Base-by-base conservation (phyloP, 2,113 vertebrate species). In the Cygnus buccinator region DNA sequence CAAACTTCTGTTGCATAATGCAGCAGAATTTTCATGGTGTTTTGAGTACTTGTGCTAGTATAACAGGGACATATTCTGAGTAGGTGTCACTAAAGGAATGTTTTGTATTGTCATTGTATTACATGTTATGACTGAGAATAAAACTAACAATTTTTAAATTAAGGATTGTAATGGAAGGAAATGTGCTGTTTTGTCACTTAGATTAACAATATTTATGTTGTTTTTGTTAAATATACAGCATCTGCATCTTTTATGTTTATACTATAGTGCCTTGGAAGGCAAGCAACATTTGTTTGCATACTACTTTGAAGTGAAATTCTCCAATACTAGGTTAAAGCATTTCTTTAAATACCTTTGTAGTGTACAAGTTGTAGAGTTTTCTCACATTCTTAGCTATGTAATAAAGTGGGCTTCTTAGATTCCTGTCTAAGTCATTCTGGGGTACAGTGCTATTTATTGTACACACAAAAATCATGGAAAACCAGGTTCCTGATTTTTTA, bases 231-330 rank as follows among this genome's bases (percentile, higher is more conserved):
- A 88, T 58, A 29, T 28, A 22, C 33, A 1, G 1, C 9, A 33
- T 44, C 46, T 87, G 21, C n/a, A 43, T 7, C 28, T 66, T 84
- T 70, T 72, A 6, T 75, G 48, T 90, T 87, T 91, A 50, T 67
- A 71, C 71, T 46, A 0, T 13, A 89, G 93, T 96, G 97, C 92
- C 96, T 97, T 93, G 55, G 77, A 66, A 86, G 90, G 65, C 74
- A 55, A 95, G 54, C 65, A 77, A 37, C 7, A 4, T 35, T 62
- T 87, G 71, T 72, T 89, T 94, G 62, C 35, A 3, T 39, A 29
- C 33, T 78, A 52, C 39, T 87, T 84, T 78, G 73, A 67, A 84
- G 68, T 81, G 7, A 90, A 89, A 92, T 78, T 73, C 31, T 87
- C 5, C 28, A 31, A 37, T 22, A 61, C 74, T 55, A 54, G 52